Conservation (phyloP, 2,113 vertebrate genomes). For the Picathartes gymnocephalus region DNA sequence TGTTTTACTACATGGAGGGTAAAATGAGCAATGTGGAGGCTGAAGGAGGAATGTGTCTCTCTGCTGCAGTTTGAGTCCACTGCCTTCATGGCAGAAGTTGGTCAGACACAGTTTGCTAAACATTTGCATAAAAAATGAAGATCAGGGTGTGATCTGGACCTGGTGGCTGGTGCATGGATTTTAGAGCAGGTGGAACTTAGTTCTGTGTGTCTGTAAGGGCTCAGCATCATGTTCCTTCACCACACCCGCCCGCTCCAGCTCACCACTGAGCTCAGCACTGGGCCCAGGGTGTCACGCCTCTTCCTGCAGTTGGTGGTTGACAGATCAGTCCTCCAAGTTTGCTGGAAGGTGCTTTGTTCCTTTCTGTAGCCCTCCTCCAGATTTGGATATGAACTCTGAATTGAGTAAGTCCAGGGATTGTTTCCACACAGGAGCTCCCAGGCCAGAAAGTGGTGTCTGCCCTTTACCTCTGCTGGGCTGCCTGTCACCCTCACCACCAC, state of each 20-base stretch:
- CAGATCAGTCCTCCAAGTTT: not conserved
- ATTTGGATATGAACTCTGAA: not conserved
- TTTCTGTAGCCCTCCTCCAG: not conserved
- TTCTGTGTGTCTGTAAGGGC: not conserved
- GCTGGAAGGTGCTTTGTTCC: not conserved
- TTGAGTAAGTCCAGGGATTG: not conserved
- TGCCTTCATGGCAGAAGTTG: not conserved
- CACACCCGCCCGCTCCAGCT: accelerated
- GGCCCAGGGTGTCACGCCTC: accelerated
- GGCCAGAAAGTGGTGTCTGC: not conserved
- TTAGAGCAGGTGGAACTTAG: not conserved
- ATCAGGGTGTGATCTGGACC: not conserved
- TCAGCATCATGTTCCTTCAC: not conserved
- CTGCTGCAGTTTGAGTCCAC: not conserved
- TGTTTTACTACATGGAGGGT: not conserved
- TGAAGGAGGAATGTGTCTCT: not conserved
- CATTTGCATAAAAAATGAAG: not conserved
- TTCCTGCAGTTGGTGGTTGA: not conserved
- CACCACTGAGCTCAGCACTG: accelerated
- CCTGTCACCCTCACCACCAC: not conserved
- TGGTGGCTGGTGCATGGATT: accelerated
- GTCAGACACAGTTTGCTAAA: not conserved
- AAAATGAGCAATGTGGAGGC: not conserved
- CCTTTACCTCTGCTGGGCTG: not conserved
- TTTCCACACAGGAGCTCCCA: not conserved